phyloP scores from a whole-genome alignment of 1,140 invertebrate species.

The Lutraria rhynchaena region DNA sequence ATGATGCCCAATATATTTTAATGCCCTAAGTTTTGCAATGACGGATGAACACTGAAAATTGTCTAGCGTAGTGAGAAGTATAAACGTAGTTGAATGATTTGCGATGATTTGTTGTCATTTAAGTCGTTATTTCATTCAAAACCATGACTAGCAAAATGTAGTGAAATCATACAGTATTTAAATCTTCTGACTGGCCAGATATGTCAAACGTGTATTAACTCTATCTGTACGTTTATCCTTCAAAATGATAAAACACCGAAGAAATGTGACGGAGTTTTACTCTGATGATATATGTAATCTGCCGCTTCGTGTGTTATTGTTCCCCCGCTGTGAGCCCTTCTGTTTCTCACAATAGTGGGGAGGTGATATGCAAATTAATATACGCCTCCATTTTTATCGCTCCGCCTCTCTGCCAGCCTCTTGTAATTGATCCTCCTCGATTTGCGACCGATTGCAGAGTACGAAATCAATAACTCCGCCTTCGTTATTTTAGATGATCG shows the following conservation, averaged over 20 bases:
- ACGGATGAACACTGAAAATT: slow-evolving; percentile 2
- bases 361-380: slow-evolving; percentile 18
- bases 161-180: slow-evolving; percentile 21
- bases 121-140: not conserved
- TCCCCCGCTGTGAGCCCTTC: slow-evolving; percentile 44
- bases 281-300: slow-evolving; percentile 50
- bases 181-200: slow-evolving; percentile 34
- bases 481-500: slow-evolving; percentile 19
- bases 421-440: slow-evolving; percentile 28
- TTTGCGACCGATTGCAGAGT: slow-evolving; percentile 23
- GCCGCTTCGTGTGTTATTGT: slow-evolving; percentile 34
- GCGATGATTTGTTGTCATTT: slow-evolving; percentile 28
- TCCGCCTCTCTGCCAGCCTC: slow-evolving; percentile 27
- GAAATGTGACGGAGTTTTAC: slow-evolving; percentile 37
- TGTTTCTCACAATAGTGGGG: slow-evolving; percentile 16
- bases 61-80: slow-evolving; percentile 16
- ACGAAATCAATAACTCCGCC: slow-evolving; percentile 30
- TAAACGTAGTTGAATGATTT: slow-evolving; percentile 39
- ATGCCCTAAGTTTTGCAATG: not conserved
- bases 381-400: slow-evolving; percentile 9
- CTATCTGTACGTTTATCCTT: slow-evolving; percentile 41
- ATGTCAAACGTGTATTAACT: slow-evolving; percentile 53
- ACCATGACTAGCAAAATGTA: not conserved
- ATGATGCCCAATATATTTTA: slow-evolving; percentile 11
- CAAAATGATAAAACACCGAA: slow-evolving; percentile 52